Evolutionary conservation across 2,113 vertebrate species (phyloP).

Genomic region (Nesoenas mayeri): DNA sequence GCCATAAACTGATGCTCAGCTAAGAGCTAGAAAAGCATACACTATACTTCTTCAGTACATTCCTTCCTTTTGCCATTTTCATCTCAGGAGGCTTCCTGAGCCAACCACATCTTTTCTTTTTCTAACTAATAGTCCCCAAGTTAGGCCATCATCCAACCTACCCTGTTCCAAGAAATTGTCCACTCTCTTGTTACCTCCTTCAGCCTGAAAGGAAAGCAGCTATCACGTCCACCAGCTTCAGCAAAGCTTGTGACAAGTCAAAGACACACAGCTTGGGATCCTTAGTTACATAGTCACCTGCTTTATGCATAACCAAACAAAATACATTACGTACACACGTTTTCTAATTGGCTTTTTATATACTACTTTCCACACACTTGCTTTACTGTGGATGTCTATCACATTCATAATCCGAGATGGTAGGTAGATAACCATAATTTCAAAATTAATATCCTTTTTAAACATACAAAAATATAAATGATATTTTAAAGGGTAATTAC

Average conservation of each 20-base stretch:
- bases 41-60: not conserved
- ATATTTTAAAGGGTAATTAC: not conserved
- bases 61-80: not conserved
- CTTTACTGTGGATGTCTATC: not conserved
- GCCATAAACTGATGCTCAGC: not conserved
- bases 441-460: not conserved
- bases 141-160: not conserved
- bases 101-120: too few relatives aligned
- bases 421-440: not conserved
- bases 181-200: not conserved
- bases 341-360: not conserved
- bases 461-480: not conserved
- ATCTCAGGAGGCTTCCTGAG: not conserved
- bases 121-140: not conserved
- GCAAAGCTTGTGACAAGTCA: not conserved
- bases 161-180: not conserved
- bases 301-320: not conserved
- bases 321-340: not conserved
- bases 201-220: not conserved
- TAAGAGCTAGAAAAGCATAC: not conserved
- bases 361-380: not conserved
- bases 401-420: not conserved
- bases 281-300: not conserved
- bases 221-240: not conserved
- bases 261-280: not conserved